Evolutionary conservation across 2,888 invertebrate species (phyloP).

Genomic region (Aricia artaxerxes): DNA sequence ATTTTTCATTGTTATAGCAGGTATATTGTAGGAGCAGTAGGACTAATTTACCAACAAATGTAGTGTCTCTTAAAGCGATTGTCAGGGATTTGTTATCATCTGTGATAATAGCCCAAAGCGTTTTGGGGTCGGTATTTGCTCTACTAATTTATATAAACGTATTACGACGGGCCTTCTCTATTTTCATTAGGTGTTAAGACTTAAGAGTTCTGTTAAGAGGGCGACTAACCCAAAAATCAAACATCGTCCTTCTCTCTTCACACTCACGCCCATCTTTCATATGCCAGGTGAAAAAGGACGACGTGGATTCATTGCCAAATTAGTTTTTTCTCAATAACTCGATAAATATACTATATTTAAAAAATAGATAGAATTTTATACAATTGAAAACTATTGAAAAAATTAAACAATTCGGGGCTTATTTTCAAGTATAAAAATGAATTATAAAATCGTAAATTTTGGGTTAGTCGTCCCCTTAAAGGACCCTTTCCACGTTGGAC

Average conservation of each 20-base stretch:
- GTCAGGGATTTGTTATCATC: slow-evolving; percentile 61
- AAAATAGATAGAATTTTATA: too few species aligned
- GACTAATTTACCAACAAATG: not conserved
- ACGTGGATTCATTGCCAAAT: too few species aligned
- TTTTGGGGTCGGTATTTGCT: slow-evolving; percentile 47
- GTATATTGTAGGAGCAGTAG: not conserved
- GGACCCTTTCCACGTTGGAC: not conserved
- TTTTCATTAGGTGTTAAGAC: slow-evolving; percentile 18
- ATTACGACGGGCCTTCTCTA: not conserved
- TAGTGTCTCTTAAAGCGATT: slow-evolving; percentile 49
- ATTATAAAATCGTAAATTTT: too few species aligned
- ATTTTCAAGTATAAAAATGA: too few species aligned
- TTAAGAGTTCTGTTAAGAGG: not conserved
- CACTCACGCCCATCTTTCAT: too few species aligned
- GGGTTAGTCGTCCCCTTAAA: not conserved
- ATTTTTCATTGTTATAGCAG: not conserved
- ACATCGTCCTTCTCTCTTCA: too few species aligned
- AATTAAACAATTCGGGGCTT: too few species aligned
- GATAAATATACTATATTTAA: too few species aligned
- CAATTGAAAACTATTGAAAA: too few species aligned
- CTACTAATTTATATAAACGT: slow-evolving; percentile 44
- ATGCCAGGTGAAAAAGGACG: too few species aligned
- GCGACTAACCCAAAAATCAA: too few species aligned
- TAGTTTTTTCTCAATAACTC: too few species aligned
- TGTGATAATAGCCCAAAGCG: slow-evolving; percentile 54